Conservation (phyloP, 2,888 invertebrate genomes). For the Caradrina kadenii region DNA sequence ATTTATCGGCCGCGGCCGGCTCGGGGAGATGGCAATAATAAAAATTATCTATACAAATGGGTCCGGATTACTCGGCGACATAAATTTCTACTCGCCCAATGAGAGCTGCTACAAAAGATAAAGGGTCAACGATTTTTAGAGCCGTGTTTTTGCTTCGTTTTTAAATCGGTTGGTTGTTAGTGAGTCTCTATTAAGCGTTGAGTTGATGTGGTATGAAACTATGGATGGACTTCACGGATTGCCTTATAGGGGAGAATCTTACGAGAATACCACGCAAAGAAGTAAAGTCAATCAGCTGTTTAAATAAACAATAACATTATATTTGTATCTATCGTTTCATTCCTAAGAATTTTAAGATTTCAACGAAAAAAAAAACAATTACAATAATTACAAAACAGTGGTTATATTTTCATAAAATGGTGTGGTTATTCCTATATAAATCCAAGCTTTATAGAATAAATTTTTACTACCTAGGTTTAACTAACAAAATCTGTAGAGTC, state of each 20-base stretch:
- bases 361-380: not conserved
- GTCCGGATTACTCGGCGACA: constrained; percentile 89
- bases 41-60: constrained; percentile 91
- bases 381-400: too few relatives aligned
- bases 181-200: constrained; percentile 31
- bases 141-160: constrained; percentile 77
- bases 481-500: not conserved
- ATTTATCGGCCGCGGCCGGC: constrained; percentile 87
- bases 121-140: constrained; percentile 89
- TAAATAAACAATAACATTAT: not conserved
- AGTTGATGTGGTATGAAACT: constrained; percentile 5
- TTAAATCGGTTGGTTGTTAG: constrained; percentile 49
- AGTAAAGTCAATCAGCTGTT: not conserved
- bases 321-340: not conserved
- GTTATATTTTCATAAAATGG: too few relatives aligned
- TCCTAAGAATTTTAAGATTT: not conserved
- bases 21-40: constrained; percentile 90
- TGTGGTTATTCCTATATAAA: not conserved
- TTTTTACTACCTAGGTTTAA: not conserved
- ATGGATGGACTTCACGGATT: not conserved
- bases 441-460: not conserved
- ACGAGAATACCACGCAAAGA: not conserved
- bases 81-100: constrained; percentile 90
- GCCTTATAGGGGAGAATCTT: not conserved
- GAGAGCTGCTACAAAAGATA: constrained; percentile 86